Evolutionary conservation across 1,140 invertebrate species (phyloP).

Genomic region (Metaphire vulgaris): DNA sequence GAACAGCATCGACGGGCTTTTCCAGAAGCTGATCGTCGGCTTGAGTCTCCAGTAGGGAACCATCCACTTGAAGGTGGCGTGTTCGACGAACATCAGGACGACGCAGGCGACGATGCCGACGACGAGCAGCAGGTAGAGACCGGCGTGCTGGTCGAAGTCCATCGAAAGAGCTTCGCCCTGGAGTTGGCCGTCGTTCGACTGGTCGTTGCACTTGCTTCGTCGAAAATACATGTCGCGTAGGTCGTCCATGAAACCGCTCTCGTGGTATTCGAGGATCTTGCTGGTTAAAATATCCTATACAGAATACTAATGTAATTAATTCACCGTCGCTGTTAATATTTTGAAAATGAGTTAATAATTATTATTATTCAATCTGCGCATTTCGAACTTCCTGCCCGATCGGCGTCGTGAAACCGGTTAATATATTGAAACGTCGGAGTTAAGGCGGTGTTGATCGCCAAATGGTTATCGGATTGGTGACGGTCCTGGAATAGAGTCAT

Average conservation of each 20-base stretch:
- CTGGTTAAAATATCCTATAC: conserved; percentile 73
- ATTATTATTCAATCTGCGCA: too few species aligned
- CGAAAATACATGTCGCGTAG: conserved; percentile 60
- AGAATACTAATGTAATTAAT: too few species aligned
- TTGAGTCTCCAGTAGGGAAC: conserved; percentile 72
- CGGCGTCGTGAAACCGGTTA: too few species aligned
- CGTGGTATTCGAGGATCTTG: too few species aligned
- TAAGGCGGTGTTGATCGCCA: too few species aligned
- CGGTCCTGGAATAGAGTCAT: too few species aligned
- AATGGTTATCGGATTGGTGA: too few species aligned
- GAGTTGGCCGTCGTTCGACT: conserved; percentile 32
- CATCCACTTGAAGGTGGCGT: conserved; percentile 80
- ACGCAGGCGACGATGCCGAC: conserved; percentile 74
- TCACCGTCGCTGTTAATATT: too few species aligned
- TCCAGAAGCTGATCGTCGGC: conserved; percentile 79
- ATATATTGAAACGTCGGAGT: too few species aligned
- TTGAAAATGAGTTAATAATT: too few species aligned
- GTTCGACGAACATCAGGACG: conserved; percentile 76
- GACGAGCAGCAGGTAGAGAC: conserved; percentile 75
- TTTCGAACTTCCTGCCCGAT: too few species aligned
- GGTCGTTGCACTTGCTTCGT: conserved; percentile 40
- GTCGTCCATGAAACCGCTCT: conserved; percentile 80
- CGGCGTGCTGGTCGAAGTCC: conserved; percentile 43
- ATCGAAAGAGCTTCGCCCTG: conserved; percentile 28
- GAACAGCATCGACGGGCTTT: conserved; percentile 81